Evolutionary conservation across 2,888 invertebrate species (phyloP).

Genomic region (Mycalesis mineus): DNA sequence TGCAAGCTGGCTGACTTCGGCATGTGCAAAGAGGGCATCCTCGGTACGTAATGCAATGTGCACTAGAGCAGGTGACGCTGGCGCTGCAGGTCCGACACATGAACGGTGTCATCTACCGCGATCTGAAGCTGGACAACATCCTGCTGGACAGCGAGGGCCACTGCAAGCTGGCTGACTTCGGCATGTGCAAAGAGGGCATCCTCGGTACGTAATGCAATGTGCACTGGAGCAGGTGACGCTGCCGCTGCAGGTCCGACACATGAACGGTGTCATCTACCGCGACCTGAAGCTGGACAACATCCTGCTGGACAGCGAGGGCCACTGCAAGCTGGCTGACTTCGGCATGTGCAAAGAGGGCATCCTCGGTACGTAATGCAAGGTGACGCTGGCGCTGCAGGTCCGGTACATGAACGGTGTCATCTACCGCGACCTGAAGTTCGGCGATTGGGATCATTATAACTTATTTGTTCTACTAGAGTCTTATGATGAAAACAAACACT

Average conservation of each 20-base stretch:
- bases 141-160: slow-evolving; percentile 96
- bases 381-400: slow-evolving; percentile 97
- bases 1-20: slow-evolving; percentile 97
- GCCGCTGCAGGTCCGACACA: slow-evolving; percentile 97
- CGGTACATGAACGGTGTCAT: slow-evolving; percentile 97
- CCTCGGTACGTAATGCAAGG: slow-evolving; percentile 79
- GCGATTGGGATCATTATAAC: no score
- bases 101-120: slow-evolving; percentile 98
- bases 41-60: no score
- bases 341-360: slow-evolving; percentile 99
- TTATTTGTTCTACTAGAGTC: no score
- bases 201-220: no score
- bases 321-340: slow-evolving; percentile 95
- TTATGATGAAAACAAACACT: background rate
- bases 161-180: slow-evolving; percentile 96
- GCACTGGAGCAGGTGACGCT: slow-evolving; percentile 98
- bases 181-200: slow-evolving; percentile 99
- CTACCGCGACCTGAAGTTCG: slow-evolving; percentile 98
- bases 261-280: slow-evolving; percentile 98
- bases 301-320: slow-evolving; percentile 95
- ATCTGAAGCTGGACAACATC: slow-evolving; percentile 99
- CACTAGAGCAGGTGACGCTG: slow-evolving; percentile 97
- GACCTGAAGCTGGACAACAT: slow-evolving; percentile 99
- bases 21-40: slow-evolving; percentile 98
- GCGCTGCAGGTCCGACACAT: slow-evolving; percentile 98